Evolutionary conservation across 2,888 invertebrate genomes (phyloP).

Genomic region (Lamproptera curius): DNA sequence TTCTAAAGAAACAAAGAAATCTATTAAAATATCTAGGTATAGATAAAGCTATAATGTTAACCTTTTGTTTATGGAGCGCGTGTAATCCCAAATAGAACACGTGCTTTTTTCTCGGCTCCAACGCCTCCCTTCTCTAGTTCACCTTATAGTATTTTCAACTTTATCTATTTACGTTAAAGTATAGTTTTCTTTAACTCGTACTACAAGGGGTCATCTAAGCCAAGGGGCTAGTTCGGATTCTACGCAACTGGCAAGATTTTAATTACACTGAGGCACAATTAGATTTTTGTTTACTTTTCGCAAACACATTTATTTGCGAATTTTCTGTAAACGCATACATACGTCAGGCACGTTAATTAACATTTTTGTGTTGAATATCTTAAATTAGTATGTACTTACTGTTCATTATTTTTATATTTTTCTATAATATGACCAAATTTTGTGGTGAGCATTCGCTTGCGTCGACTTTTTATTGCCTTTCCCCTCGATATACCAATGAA

Average conservation of each 20-base stretch:
- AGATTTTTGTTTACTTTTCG: conserved; percentile 39
- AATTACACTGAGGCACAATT: conserved; percentile 59
- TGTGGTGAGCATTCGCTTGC: too few species aligned
- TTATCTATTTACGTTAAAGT: conserved; percentile 30
- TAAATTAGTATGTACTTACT: too few species aligned
- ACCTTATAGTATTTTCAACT: conserved; percentile 31
- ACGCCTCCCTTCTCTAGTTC: conserved; percentile 34
- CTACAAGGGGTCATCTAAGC: conserved; percentile 48
- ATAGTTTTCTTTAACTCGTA: conserved; percentile 26
- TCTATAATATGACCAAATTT: too few species aligned
- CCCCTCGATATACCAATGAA: too few species aligned
- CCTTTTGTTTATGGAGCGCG: conserved; percentile 70
- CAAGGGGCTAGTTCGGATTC: conserved; percentile 64
- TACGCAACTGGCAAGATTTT: conserved; percentile 70
- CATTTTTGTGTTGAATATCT: too few species aligned
- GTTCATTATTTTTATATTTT: too few species aligned
- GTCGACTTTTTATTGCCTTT: too few species aligned
- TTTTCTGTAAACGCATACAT: too few species aligned
- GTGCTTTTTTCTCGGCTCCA: conserved; percentile 73
- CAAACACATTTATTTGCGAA: conserved; percentile 6
- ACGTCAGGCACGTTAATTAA: too few species aligned
- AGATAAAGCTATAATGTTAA: conserved; percentile 57
- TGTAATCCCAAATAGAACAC: conserved; percentile 77
- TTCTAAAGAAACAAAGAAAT: neutral
- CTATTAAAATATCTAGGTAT: conserved; percentile 25